These are phyloP conservation scores for Epinotia demarniana DNA, from an alignment of 2,888 invertebrate genomes.

Conservation along the genomic window DNA sequence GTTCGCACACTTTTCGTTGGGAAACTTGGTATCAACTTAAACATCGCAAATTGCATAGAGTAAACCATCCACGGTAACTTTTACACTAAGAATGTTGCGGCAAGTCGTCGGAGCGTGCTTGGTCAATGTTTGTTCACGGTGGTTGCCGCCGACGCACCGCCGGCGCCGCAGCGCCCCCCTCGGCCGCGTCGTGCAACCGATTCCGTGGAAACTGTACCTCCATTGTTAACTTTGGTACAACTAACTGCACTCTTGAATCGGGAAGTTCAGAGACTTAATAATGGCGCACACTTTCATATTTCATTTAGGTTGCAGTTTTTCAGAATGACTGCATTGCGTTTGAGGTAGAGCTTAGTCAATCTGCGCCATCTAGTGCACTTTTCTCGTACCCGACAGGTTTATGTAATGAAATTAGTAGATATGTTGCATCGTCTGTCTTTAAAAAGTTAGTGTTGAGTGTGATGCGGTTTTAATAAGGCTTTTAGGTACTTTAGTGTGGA, in stretches of 20 bases:
- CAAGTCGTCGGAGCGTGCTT: conserved; percentile 78
- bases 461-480: background rate
- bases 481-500: background rate
- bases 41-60: conserved; percentile 83
- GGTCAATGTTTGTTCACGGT: conserved; percentile 80
- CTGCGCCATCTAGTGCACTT: conserved; percentile 36
- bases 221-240: conserved; percentile 52
- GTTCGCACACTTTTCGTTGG: conserved; percentile 72
- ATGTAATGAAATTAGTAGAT: conserved; percentile 11
- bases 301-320: conserved; percentile 14
- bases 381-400: conserved; percentile 3
- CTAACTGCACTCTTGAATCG: conserved; percentile 36
- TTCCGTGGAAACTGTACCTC: conserved; percentile 39
- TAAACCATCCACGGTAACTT: conserved; percentile 83
- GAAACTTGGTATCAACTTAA: conserved; percentile 70
- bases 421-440: background rate
- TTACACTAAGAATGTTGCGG: conserved; percentile 85
- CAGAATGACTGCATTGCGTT: conserved; percentile 25
- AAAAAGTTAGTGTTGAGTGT: background rate
- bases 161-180: conserved; percentile 59
- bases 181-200: conserved; percentile 56
- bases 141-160: conserved; percentile 61
- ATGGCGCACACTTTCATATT: conserved; percentile 17
- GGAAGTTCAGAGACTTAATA: conserved; percentile 16
- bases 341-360: background rate